Percentiles rank a stretch among this genome's conserved stretches.
Conservation (phyloP, 1,140 invertebrate species). For the Sitophilus oryzae region DNA sequence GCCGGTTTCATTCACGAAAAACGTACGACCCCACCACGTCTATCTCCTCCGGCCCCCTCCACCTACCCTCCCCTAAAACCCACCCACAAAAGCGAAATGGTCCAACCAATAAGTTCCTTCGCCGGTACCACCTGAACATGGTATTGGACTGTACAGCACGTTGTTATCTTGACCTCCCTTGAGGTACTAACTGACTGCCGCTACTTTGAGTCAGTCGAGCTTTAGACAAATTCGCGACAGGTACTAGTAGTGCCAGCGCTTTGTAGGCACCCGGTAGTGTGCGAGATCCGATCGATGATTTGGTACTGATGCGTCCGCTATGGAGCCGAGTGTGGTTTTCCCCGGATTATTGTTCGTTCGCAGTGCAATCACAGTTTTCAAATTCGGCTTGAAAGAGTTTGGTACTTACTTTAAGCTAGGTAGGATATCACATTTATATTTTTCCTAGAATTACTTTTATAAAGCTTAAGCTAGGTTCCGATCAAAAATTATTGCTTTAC, state of each 20-base stretch:
- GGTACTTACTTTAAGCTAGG: too few relatives aligned
- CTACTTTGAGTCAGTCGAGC: conserved; percentile 14
- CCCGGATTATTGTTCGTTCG: not conserved
- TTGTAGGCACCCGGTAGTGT: conserved; percentile 2
- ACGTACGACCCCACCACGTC: not conserved
- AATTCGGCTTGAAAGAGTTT: too few relatives aligned
- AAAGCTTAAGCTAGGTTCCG: too few relatives aligned
- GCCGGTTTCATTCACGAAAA: not conserved
- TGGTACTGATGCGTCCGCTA: not conserved
- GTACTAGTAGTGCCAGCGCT: conserved; percentile 12
- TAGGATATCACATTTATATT: too few relatives aligned
- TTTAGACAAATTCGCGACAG: conserved; percentile 20
- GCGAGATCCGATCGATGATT: not conserved
- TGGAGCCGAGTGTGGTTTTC: not conserved
- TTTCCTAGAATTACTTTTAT: too few relatives aligned
- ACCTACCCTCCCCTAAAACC: not conserved
- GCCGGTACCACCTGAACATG: too few relatives aligned
- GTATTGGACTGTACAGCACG: not conserved
- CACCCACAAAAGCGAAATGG: not conserved
- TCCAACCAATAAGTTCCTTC: too few relatives aligned
- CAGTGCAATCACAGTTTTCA: not conserved
- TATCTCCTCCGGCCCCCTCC: not conserved
- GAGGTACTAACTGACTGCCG: conserved; percentile 14
- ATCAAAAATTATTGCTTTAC: too few relatives aligned
- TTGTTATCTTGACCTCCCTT: conserved; percentile 17